Percentiles rank a stretch among this genome's conserved stretches.
phyloP scores from a whole-genome alignment of 2,888 invertebrate species.

The Nezara viridula region DNA sequence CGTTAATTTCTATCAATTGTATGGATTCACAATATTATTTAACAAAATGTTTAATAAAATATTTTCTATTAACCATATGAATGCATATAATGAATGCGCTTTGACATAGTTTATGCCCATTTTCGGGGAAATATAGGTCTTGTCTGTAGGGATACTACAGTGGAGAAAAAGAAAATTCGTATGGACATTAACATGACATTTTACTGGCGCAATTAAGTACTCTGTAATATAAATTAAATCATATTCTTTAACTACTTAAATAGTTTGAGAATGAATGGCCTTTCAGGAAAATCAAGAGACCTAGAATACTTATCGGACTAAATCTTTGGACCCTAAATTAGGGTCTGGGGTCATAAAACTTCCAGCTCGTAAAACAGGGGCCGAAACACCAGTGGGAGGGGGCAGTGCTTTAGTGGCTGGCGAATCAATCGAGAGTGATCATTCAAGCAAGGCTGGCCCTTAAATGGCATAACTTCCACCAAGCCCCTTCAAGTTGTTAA shows the following conservation, averaged over 20 bases:
- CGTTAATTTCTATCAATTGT: too few relatives aligned
- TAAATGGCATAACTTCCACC: background rate
- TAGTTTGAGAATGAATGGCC: background rate
- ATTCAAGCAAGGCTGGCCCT: background rate
- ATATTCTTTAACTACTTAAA: background rate
- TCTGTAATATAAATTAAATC: too few relatives aligned
- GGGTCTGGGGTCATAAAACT: slow-evolving; percentile 5
- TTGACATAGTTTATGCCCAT: too few relatives aligned
- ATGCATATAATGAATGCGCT: too few relatives aligned
- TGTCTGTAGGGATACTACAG: too few relatives aligned
- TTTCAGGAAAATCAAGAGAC: slow-evolving; percentile 5
- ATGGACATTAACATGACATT: too few relatives aligned
- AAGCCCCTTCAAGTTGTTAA: background rate
- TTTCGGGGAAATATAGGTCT: too few relatives aligned
- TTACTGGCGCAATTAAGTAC: too few relatives aligned
- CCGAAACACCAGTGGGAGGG: background rate
- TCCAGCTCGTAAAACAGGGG: slow-evolving; percentile 43
- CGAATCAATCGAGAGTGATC: slow-evolving; percentile 33
- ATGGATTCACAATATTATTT: too few relatives aligned
- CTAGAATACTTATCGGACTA: background rate
- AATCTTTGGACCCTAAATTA: background rate
- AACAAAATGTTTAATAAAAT: too few relatives aligned
- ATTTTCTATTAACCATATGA: too few relatives aligned
- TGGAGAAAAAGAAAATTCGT: too few relatives aligned
- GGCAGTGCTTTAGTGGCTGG: slow-evolving; percentile 10